Percentiles rank a stretch among this genome's conserved stretches.
These are phyloP conservation scores for Trichopoda pennipes DNA, from an alignment of 2,888 invertebrate species.

Conservation along the genomic window DNA sequence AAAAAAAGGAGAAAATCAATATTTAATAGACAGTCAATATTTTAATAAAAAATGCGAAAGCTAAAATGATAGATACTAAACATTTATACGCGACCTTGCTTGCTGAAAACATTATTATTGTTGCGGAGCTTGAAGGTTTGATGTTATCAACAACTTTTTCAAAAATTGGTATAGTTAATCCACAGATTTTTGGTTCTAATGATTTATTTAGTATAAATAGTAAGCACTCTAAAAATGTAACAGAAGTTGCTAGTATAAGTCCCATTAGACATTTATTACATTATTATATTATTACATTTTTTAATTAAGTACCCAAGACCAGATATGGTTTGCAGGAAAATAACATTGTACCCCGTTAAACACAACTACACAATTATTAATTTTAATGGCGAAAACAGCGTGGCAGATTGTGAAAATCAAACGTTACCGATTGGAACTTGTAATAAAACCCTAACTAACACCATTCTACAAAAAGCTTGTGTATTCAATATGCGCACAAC, in stretches of 20 bases:
- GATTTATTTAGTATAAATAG: conserved; percentile 10
- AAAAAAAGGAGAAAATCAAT: too few relatives aligned
- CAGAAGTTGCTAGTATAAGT: conserved; percentile 37
- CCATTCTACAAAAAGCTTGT: neutral
- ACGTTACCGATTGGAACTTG: too few relatives aligned
- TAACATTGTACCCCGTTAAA: conserved; percentile 53
- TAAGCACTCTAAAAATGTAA: conserved; percentile 8
- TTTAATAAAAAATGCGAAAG: too few relatives aligned
- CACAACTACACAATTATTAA: conserved; percentile 60
- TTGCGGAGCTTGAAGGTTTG: too few relatives aligned
- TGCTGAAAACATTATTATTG: too few relatives aligned
- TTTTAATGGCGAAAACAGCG: conserved; percentile 49
- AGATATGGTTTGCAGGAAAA: conserved; percentile 62
- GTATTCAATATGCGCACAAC: conserved; percentile 59
- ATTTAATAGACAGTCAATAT: too few relatives aligned
- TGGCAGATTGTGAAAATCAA: conserved; percentile 65
- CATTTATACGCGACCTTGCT: too few relatives aligned
- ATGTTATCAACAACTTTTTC: too few relatives aligned
- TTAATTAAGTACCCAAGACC: conserved; percentile 64
- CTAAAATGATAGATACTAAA: too few relatives aligned
- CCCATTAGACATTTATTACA: conserved; percentile 49
- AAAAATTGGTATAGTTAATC: too few relatives aligned
- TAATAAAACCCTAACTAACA: neutral
- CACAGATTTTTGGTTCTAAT: too few relatives aligned
- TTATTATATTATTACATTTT: conserved; percentile 59